phyloP scores from a whole-genome alignment of 92 coral and sea anemone genomes.

The Epizoanthus ramosus region DNA sequence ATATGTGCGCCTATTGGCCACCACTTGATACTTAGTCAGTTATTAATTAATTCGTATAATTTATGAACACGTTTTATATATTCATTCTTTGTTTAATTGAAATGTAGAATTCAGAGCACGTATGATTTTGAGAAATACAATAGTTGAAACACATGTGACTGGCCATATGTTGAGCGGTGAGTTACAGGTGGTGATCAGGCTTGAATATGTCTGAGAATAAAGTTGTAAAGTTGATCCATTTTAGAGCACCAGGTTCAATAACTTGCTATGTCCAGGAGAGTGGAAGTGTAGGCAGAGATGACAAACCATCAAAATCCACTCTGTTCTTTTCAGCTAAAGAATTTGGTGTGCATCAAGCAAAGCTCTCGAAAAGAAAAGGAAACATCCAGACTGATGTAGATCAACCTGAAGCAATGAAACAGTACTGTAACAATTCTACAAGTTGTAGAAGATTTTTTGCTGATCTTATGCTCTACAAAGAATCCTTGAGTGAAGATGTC shows the following conservation, averaged over 20 bases:
- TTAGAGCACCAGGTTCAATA: constrained; percentile 41
- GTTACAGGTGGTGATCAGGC: too few relatives aligned
- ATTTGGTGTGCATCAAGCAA: constrained; percentile 32
- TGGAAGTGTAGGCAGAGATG: constrained; percentile 49
- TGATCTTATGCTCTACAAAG: constrained; percentile 14
- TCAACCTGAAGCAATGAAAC: constrained; percentile 3
- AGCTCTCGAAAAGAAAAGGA: constrained; percentile 5
- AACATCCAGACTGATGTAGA: constrained; percentile 16
- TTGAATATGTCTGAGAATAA: too few relatives aligned
- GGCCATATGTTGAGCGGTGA: too few relatives aligned
- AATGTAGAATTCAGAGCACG: too few relatives aligned
- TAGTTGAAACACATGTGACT: too few relatives aligned
- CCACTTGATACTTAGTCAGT: too few relatives aligned
- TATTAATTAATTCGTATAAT: too few relatives aligned
- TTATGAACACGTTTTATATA: too few relatives aligned
- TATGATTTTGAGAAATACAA: too few relatives aligned
- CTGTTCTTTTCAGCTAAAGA: constrained; percentile 48
- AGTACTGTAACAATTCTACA: constrained; percentile 27
- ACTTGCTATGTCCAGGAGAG: constrained; percentile 37
- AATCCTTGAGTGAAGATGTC: constrained; percentile 33
- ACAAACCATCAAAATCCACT: constrained; percentile 35
- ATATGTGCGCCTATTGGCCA: too few relatives aligned
- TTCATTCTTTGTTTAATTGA: too few relatives aligned
- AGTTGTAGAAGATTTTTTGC: constrained; percentile 33
- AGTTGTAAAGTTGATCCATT: too few relatives aligned